phyloP scores from a whole-genome alignment of 2,113 vertebrate species.

The Propithecus coquereli region DNA sequence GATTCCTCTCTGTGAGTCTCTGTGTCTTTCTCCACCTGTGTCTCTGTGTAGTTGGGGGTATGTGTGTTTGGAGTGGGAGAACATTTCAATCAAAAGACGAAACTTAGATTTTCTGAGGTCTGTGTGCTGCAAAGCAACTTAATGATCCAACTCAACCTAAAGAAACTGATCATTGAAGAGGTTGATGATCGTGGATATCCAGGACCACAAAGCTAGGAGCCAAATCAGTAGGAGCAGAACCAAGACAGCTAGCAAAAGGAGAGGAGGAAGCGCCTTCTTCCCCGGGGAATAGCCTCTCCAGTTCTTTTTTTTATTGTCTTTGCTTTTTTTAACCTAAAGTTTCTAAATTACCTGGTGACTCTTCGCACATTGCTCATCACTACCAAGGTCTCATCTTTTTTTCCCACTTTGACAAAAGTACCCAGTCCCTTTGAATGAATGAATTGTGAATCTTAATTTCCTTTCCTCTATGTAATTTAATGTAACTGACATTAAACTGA shows the following conservation, averaged over 20 bases:
- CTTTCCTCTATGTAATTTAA: not conserved
- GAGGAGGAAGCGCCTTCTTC: not conserved
- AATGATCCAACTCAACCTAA: not conserved
- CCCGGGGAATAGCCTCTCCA: not conserved
- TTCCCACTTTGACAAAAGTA: not conserved
- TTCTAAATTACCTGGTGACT: not conserved
- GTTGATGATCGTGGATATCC: not conserved
- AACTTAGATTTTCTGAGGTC: not conserved
- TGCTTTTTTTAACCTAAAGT: not conserved
- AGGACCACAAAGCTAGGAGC: not conserved
- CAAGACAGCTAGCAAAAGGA: not conserved
- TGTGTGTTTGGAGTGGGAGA: not conserved
- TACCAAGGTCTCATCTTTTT: not conserved
- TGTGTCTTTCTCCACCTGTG: not conserved
- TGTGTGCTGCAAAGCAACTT: not conserved
- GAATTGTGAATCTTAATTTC: not conserved
- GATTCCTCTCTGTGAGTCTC: not conserved
- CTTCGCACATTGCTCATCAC: not conserved
- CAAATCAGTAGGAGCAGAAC: not conserved
- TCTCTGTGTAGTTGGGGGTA: not conserved
- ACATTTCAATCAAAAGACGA: not conserved
- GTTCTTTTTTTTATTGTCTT: not conserved
- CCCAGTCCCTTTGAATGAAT: not conserved
- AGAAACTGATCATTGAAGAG: not conserved
- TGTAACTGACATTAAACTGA: not conserved